These are phyloP conservation scores for Bembecia ichneumoniformis DNA, from an alignment of 2,888 invertebrate species.

Conservation along the genomic window DNA sequence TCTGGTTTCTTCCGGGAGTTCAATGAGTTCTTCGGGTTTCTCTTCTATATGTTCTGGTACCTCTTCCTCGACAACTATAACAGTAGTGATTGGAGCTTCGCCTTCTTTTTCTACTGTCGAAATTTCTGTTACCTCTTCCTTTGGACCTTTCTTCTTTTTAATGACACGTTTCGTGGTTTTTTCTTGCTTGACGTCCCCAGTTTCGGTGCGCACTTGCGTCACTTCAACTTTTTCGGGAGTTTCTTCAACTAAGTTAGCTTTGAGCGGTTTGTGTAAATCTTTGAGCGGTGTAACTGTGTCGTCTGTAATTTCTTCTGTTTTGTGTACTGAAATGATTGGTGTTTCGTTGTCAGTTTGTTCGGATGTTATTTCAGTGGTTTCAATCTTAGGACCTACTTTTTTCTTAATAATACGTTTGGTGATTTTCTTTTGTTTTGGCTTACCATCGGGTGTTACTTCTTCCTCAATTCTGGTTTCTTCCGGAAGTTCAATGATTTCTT, in stretches of 20 bases:
- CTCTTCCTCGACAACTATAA: conserved; percentile 12
- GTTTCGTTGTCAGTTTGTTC: conserved; percentile 18
- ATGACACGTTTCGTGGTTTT: conserved; percentile 21
- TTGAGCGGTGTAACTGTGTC: conserved; percentile 13
- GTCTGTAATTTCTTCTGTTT: conserved; percentile 16
- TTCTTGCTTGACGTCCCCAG: conserved; percentile 29
- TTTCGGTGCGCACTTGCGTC: conserved; percentile 23
- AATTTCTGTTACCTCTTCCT: conserved; percentile 33
- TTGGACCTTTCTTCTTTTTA: conserved; percentile 24
- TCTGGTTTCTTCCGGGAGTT: conserved; percentile 4
- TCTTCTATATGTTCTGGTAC: conserved; percentile 10
- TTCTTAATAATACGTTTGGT: conserved; percentile 30
- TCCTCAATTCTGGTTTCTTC: conserved; percentile 7
- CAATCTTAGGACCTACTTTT: conserved; percentile 15
- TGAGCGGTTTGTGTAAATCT: conserved; percentile 12
- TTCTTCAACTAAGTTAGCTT: conserved; percentile 18
- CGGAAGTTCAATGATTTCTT: conserved; percentile 11
- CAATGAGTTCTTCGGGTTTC: conserved; percentile 12
- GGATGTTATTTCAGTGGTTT: conserved; percentile 14
- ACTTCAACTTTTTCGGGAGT: conserved; percentile 16
- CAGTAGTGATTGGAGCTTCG: conserved; percentile 14
- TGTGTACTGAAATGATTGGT: conserved; percentile 12
- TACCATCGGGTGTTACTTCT: conserved; percentile 6
- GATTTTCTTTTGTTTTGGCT: conserved; percentile 6
- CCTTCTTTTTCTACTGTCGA: conserved; percentile 27